Percentiles rank a stretch among this genome's conserved stretches.
phyloP scores from a whole-genome alignment of 2,797 vertebrate species.

The Oryzias dopingdopingensis region DNA sequence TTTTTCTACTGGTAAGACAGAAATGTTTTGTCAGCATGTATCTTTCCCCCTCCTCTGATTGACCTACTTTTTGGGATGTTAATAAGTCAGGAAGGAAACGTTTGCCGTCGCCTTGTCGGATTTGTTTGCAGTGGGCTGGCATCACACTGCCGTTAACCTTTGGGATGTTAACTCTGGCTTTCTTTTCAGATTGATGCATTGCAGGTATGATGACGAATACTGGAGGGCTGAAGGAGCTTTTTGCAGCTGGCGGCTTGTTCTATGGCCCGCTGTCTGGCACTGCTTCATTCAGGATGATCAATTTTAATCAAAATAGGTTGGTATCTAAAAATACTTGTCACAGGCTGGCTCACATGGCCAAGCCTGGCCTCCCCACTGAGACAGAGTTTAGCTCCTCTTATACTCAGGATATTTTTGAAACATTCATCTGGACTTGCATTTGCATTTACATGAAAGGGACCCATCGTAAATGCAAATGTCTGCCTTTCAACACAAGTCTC shows the following conservation, averaged over 20 bases:
- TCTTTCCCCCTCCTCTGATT: conserved; percentile 45
- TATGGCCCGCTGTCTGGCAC: conserved; percentile 1
- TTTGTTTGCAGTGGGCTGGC: conserved; percentile 41
- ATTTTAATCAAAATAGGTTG: conserved; percentile 18
- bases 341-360: conserved; percentile 5
- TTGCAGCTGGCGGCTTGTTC: not conserved
- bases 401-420: not conserved
- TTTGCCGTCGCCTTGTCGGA: conserved; percentile 55
- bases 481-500: too few species aligned
- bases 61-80: conserved; percentile 71
- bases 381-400: conserved; percentile 22
- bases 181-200: conserved; percentile 6
- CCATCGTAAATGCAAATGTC: too few species aligned
- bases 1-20: conserved; percentile 1
- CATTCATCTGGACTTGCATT: not conserved
- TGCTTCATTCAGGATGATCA: conserved; percentile 18
- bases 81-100: conserved; percentile 61
- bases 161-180: conserved; percentile 41
- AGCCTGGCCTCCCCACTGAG: conserved; percentile 12
- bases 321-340: conserved; percentile 37
- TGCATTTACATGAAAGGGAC: too few species aligned
- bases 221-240: conserved; percentile 12
- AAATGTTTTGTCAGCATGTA: conserved; percentile 16
- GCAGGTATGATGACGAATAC: conserved; percentile 4
- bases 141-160: conserved; percentile 48